phyloP scores from a whole-genome alignment of 2,888 invertebrate species.

The Cheilosia scutellata region DNA sequence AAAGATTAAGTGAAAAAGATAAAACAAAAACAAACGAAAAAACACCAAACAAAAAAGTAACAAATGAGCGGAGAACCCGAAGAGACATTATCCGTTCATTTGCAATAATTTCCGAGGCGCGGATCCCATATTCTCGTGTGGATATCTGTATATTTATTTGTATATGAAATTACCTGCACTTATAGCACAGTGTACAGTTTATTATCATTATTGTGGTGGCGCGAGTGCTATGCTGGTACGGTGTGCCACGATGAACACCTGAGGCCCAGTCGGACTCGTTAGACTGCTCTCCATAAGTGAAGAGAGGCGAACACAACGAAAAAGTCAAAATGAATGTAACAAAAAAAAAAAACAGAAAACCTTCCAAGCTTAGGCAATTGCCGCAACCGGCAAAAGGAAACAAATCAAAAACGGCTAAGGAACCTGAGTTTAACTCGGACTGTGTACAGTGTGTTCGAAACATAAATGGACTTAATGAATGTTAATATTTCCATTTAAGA shows the following conservation, averaged over 20 bases:
- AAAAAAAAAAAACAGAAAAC: conserved; percentile 29
- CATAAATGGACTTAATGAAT: conserved; percentile 53
- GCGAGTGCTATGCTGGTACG: conserved; percentile 60
- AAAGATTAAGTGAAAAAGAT: conserved; percentile 72
- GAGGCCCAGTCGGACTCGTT: conserved; percentile 75
- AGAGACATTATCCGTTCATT: conserved; percentile 75
- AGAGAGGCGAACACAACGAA: conserved; percentile 41
- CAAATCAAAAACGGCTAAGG: conserved; percentile 45
- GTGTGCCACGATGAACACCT: conserved; percentile 70
- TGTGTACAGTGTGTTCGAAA: conserved; percentile 46
- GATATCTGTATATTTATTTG: conserved; percentile 55
- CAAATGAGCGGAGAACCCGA: conserved; percentile 65
- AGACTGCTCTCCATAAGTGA: conserved; percentile 53
- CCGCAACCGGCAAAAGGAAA: conserved; percentile 37
- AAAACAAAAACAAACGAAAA: conserved; percentile 22
- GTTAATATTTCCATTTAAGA: conserved; percentile 53
- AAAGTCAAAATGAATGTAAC: conserved; percentile 2
- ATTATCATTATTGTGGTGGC: conserved; percentile 64
- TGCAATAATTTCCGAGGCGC: conserved; percentile 70
- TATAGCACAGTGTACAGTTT: conserved; percentile 60
- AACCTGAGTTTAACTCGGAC: conserved; percentile 51
- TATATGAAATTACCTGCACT: conserved; percentile 65
- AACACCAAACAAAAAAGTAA: conserved; percentile 23
- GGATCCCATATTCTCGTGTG: conserved; percentile 39
- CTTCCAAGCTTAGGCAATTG: conserved; percentile 56